A percentile compares a stretch with the other conserved stretches of the same genome.
These are phyloP conservation scores for Priocnemis perturbator DNA, from an alignment of 2,888 invertebrate genomes.

Conservation along the genomic window DNA sequence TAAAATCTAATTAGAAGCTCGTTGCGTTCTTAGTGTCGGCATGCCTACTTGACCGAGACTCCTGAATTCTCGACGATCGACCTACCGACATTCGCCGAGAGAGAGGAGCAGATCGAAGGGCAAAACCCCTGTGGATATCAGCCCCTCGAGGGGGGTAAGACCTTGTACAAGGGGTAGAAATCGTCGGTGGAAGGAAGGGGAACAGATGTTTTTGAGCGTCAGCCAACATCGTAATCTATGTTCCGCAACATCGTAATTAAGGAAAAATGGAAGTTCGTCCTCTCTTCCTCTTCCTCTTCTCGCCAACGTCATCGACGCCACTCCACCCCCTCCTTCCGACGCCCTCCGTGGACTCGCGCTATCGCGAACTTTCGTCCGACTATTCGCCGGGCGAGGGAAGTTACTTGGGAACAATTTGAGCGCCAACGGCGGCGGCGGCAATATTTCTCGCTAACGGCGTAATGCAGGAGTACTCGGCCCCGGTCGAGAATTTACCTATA, in stretches of 20 bases:
- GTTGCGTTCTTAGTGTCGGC: slow-evolving; percentile 63
- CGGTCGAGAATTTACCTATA: too few relatives aligned
- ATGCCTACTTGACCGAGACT: slow-evolving; percentile 62
- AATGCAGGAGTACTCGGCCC: too few relatives aligned
- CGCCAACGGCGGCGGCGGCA: too few relatives aligned
- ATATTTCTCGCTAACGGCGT: too few relatives aligned
- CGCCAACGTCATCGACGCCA: neutral
- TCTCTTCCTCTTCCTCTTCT: slow-evolving; percentile 4
- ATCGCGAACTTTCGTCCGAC: slow-evolving; percentile 10
- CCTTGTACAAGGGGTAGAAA: slow-evolving; percentile 60
- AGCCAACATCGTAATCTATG: slow-evolving; percentile 74
- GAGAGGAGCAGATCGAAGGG: slow-evolving; percentile 54
- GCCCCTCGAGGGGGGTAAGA: slow-evolving; percentile 61
- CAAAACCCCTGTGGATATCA: slow-evolving; percentile 67
- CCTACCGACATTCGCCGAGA: slow-evolving; percentile 28
- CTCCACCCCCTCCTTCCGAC: slow-evolving; percentile 1
- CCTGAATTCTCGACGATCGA: slow-evolving; percentile 52
- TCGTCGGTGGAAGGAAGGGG: slow-evolving; percentile 57
- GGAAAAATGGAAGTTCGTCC: slow-evolving; percentile 66
- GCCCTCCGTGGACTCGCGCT: neutral
- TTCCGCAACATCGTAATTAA: slow-evolving; percentile 75
- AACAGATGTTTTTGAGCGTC: slow-evolving; percentile 75
- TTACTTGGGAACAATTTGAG: neutral
- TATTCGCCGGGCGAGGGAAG: neutral
- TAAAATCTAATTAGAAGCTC: slow-evolving; percentile 64